Base-by-base conservation (phyloP, 1,140 invertebrate species). In the Acromyrmex charruanus region DNA sequence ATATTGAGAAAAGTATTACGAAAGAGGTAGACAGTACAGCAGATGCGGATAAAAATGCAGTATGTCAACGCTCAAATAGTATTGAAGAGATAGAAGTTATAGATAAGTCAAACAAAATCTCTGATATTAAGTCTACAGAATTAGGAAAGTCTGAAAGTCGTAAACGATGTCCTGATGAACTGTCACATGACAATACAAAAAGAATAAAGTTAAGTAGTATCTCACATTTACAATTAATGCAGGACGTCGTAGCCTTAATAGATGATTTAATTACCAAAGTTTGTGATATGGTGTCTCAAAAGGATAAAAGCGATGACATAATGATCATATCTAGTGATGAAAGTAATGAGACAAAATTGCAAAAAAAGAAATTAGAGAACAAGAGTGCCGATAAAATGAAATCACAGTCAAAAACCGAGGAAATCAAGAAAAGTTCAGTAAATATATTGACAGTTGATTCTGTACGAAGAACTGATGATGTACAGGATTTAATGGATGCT, bases 401-500 rank as follows among this genome's bases (percentile, higher is more conserved):
- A 39, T 18, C 10, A 28, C 80, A 63, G 28, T 1, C 2, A 21
- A 89, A 55, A 28, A 9, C 10, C 4, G 87, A 89, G 28, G 85
- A 85, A 16, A 71, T 21, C 16, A 88, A 88, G 0, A 88, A 88
- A 44, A n/a, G 12, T 59, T n/a, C 66, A 0, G 9, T 35, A 21
- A 66, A 75, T 3, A 6, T 81, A 10, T 1, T 80, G 2, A 68
- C 85, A 61, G 39, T 68, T 7, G 89, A 88, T 53, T 3, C 18
- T 18, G 84, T 80, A 53, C 39, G n/a, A 53, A 94, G 94, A 25
- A 72, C 81, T 14, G 92, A 93, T 10, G 94, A 95, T 89, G 93
- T 95, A 18, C 95, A 96, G 84, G 94, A 95, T 49, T 92, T 96
- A 80, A 95, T 96, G 89, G 95, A 96, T 77, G 93, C 93, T 18